Conservation (phyloP, 2,113 vertebrate species). For the Cynocephalus volans region DNA sequence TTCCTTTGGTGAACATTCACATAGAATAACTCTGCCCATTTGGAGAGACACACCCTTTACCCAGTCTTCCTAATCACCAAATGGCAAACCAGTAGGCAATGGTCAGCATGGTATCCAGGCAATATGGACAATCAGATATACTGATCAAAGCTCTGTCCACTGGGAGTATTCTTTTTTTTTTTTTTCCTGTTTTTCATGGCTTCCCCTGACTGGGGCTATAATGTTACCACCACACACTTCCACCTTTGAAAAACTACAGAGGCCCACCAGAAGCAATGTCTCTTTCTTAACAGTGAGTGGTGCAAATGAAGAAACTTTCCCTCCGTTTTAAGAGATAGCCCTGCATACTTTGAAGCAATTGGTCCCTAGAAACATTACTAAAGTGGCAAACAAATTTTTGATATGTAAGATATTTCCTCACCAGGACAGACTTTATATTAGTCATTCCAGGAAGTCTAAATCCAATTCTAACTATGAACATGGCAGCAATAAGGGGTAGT, state of each 20-base stretch:
- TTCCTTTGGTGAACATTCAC: neutral
- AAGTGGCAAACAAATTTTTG: conserved; percentile 1
- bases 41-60: neutral
- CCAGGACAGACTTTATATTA: neutral
- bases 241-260: neutral
- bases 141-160: neutral
- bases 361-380: neutral
- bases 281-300: neutral
- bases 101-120: neutral
- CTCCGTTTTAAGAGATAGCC: neutral
- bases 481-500: neutral
- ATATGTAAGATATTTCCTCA: neutral
- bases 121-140: neutral
- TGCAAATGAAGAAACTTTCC: neutral
- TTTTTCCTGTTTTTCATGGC: neutral
- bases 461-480: neutral
- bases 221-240: neutral
- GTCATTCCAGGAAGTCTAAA: neutral
- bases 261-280: neutral
- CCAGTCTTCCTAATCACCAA: neutral
- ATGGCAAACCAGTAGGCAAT: neutral
- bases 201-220: neutral
- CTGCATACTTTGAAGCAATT: neutral
- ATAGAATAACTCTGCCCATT: neutral
- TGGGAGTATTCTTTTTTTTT: neutral